Base-by-base conservation (phyloP, 2,888 invertebrate genomes). In the Athalia rosae region DNA sequence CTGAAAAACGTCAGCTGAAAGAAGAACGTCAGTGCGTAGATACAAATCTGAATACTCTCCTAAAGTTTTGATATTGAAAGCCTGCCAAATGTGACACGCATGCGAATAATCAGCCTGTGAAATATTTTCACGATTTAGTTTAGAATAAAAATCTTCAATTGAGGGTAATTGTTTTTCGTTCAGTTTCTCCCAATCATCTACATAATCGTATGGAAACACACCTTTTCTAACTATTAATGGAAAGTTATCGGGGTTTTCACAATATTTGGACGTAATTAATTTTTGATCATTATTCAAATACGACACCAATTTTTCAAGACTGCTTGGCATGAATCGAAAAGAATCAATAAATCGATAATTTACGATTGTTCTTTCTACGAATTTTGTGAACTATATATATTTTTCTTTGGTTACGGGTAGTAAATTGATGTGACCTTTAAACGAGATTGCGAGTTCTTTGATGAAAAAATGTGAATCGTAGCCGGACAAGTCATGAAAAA, bases 1-100 rank as follows among this genome's bases (percentile, higher is more conserved):
- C 83, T 87, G 83, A 80, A 88, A 86, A 41, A 85, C 78, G 78
- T 87, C 86, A 9, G 84, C 79, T 13, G 87, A 77, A 9, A 87
- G 62, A 0, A 86, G 53, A 11, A 86, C 84, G 80, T 86, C 83
- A 28, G 79, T 82, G 77, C 82, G 82, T 13, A 86, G 71, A 76
- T 85, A 87, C 9, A 86, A 67, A 76, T 84, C 82, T 41, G 81
- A 80, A 78, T 87, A 87, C 64, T 85, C 83, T 1, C 82, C 79
- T 3, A 88, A 76, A 3, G 79, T 83, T 80, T 79, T 74, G 47
- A 82, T 80, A 4, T 82, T 61, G 78, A 87, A 87, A 45, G 63
- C 41, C n/a, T 62, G 41, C 87, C 85, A 88, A 0, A 87, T 80
- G 1, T 76, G 79, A 67, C 77, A 28, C 3, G 84, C 85, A 67